These are phyloP conservation scores for Malacosoma neustria DNA, from an alignment of 2,888 invertebrate genomes.

Conservation along the genomic window DNA sequence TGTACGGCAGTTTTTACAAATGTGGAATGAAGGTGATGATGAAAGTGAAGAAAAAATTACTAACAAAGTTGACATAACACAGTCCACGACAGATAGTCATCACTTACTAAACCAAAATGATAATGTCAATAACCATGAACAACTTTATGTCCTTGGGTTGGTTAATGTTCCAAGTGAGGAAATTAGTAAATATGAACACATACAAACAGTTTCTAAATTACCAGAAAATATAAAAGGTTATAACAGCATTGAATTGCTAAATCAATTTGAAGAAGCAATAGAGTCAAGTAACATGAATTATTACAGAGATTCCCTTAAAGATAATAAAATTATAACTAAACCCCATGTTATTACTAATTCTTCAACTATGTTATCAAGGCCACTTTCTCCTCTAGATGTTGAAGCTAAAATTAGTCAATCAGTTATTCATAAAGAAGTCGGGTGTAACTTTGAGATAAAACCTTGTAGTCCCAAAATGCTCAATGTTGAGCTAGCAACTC, in stretches of 20 bases:
- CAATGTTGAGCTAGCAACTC: slow-evolving; percentile 57
- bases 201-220: slow-evolving; percentile 66
- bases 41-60: slow-evolving; percentile 36
- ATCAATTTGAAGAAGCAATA: slow-evolving; percentile 65
- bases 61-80: slow-evolving; percentile 33
- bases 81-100: slow-evolving; percentile 17
- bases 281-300: slow-evolving; percentile 46
- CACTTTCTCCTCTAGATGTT: slow-evolving; percentile 63
- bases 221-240: slow-evolving; percentile 71
- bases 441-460: slow-evolving; percentile 70
- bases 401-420: slow-evolving; percentile 72
- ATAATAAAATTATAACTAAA: slow-evolving; percentile 25
- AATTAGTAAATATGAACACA: slow-evolving; percentile 65
- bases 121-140: slow-evolving; percentile 40
- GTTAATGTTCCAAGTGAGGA: slow-evolving; percentile 66
- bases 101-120: slow-evolving; percentile 28
- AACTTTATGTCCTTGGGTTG: slow-evolving; percentile 63
- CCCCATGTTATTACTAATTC: slow-evolving; percentile 19
- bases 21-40: slow-evolving; percentile 72
- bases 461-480: slow-evolving; percentile 70
- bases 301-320: slow-evolving; percentile 27
- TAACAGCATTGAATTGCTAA: slow-evolving; percentile 56
- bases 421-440: slow-evolving; percentile 69
- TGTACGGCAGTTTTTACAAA: slow-evolving; percentile 65
- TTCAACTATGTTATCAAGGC: slow-evolving; percentile 33